Percentiles rank a stretch among this genome's conserved stretches.
Conservation (phyloP, 2,113 vertebrate genomes). For the Scomber scombrus region DNA sequence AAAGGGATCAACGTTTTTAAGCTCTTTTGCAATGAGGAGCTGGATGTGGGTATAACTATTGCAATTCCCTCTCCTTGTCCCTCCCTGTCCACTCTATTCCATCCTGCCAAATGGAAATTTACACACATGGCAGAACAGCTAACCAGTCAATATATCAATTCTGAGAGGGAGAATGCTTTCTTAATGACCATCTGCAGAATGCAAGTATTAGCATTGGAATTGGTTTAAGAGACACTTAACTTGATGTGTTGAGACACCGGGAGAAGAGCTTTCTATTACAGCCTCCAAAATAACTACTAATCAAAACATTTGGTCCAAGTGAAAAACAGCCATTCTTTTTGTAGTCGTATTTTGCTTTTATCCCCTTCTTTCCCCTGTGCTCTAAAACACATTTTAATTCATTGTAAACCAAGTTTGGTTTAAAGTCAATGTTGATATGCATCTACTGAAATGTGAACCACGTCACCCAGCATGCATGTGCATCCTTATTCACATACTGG, state of each 20-base stretch:
- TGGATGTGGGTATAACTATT: not conserved
- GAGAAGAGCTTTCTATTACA: conserved; percentile 2
- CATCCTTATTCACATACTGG: not conserved
- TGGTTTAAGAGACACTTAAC: not conserved
- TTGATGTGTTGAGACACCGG: not conserved
- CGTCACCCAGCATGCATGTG: not conserved
- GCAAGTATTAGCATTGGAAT: conserved; percentile 13
- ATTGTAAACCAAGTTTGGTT: not conserved
- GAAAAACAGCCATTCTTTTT: not conserved
- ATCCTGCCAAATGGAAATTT: conserved; percentile 23
- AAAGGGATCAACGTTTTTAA: no score
- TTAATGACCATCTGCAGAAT: conserved; percentile 3
- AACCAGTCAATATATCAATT: conserved; percentile 4
- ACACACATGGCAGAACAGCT: conserved; percentile 7
- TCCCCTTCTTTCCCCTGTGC: not conserved
- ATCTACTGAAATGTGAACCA: not conserved
- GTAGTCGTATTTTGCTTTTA: not conserved
- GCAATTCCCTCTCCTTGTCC: not conserved
- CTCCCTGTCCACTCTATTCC: not conserved
- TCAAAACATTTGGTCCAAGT: not conserved
- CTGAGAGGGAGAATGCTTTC: conserved; percentile 7
- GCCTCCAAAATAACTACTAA: not conserved
- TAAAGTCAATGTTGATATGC: not conserved
- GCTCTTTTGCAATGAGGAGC: not conserved
- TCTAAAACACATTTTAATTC: not conserved